Evolutionary conservation across 2,888 invertebrate species (phyloP).

Genomic region (Druceiella hillmani): DNA sequence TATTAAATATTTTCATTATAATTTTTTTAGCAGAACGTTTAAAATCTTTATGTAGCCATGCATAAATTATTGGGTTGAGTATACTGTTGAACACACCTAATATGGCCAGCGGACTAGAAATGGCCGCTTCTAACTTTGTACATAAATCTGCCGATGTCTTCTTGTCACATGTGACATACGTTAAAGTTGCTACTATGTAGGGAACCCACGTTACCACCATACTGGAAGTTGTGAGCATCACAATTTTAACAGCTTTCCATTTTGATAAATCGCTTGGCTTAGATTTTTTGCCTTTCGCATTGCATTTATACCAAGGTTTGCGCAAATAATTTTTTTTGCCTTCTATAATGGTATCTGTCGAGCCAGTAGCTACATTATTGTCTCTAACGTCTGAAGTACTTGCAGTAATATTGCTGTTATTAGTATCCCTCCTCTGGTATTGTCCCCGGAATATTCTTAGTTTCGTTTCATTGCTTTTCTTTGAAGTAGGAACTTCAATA

Average conservation of each 20-base stretch:
- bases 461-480: no score
- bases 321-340: no score
- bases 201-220: slow-evolving; percentile 46
- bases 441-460: no score
- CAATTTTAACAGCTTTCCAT: slow-evolving; percentile 46
- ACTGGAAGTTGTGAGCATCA: slow-evolving; percentile 39
- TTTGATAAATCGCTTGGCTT: slow-evolving; percentile 30
- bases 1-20: no score
- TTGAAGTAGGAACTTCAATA: no score
- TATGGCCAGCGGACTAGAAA: slow-evolving; percentile 44
- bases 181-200: slow-evolving; percentile 37
- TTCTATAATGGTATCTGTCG: no score
- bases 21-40: no score
- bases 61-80: slow-evolving; percentile 49
- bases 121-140: slow-evolving; percentile 33
- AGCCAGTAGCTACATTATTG: no score
- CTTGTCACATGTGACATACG: slow-evolving; percentile 33
- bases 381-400: no score
- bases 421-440: no score
- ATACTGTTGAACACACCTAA: slow-evolving; percentile 45
- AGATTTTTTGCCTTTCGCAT: background rate
- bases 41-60: slow-evolving; percentile 56
- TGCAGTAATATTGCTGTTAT: no score
- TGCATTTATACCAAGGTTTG: no score
- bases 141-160: slow-evolving; percentile 29